These are phyloP conservation scores for Phrynosoma platyrhinos DNA, from an alignment of 2,113 vertebrate genomes.

Conservation along the genomic window DNA sequence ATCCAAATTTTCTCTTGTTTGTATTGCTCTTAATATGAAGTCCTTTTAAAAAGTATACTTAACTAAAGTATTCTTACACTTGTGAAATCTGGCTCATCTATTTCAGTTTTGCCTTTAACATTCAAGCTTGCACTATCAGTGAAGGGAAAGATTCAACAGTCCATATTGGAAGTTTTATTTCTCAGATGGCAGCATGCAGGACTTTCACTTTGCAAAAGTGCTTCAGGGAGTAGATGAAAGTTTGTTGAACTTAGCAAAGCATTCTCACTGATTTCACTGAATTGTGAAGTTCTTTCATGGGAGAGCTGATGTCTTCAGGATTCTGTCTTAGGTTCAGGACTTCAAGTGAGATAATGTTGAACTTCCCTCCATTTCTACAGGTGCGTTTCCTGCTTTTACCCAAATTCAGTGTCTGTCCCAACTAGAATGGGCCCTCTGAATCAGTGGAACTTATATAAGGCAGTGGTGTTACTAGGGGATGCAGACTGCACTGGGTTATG, in stretches of 20 bases:
- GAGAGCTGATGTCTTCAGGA: neutral
- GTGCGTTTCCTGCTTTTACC: neutral
- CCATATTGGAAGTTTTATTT: neutral
- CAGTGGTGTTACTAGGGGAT: no score
- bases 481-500: no score
- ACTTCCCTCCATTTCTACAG: neutral
- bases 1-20: accelerated
- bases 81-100: neutral
- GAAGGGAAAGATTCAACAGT: neutral
- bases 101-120: neutral
- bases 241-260: neutral
- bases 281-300: neutral
- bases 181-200: no score
- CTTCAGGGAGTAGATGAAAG: neutral
- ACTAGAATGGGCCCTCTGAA: no score
- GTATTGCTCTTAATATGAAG: accelerated
- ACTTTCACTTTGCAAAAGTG: neutral
- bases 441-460: no score
- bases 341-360: neutral
- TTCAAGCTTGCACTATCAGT: neutral
- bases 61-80: neutral
- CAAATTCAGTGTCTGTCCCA: no score
- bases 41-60: neutral
- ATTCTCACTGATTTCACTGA: neutral
- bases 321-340: neutral